Evolutionary conservation across 1,140 invertebrate genomes (phyloP).

Genomic region (Thaumetopoea pityocampa): DNA sequence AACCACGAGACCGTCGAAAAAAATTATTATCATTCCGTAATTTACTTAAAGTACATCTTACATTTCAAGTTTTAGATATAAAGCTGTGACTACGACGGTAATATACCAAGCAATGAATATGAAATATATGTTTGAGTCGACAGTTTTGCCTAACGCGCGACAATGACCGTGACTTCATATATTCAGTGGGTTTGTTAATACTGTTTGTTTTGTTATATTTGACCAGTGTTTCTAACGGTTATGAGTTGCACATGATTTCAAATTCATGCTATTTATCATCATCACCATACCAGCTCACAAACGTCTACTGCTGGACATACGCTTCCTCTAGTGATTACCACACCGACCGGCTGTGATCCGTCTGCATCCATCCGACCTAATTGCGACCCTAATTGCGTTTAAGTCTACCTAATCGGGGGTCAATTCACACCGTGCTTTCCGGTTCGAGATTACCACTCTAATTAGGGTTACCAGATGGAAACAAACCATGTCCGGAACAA

Average conservation of each 20-base stretch:
- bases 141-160: conserved; percentile 35
- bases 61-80: conserved; percentile 2
- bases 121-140: conserved; percentile 9
- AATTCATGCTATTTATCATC: conserved; percentile 1
- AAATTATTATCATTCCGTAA: conserved; percentile 15
- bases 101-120: conserved; percentile 1
- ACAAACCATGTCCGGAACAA: too few relatives aligned
- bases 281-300: too few relatives aligned
- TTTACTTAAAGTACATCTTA: background rate
- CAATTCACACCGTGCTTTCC: too few relatives aligned
- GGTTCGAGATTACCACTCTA: too few relatives aligned
- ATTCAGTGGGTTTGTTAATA: conserved; percentile 43
- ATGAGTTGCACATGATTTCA: conserved; percentile 1
- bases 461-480: too few relatives aligned
- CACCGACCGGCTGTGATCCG: too few relatives aligned
- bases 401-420: too few relatives aligned
- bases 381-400: too few relatives aligned
- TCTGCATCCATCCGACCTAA: too few relatives aligned
- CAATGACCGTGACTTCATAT: conserved; percentile 47
- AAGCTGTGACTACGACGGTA: background rate
- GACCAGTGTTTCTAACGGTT: conserved; percentile 1
- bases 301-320: too few relatives aligned
- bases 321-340: too few relatives aligned
- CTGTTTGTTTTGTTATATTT: conserved; percentile 23
- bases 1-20: conserved; percentile 29